Percentiles rank a stretch among this genome's conserved stretches.
Conservation (phyloP, 1,140 invertebrate species). For the Calephelis virginiensis region DNA sequence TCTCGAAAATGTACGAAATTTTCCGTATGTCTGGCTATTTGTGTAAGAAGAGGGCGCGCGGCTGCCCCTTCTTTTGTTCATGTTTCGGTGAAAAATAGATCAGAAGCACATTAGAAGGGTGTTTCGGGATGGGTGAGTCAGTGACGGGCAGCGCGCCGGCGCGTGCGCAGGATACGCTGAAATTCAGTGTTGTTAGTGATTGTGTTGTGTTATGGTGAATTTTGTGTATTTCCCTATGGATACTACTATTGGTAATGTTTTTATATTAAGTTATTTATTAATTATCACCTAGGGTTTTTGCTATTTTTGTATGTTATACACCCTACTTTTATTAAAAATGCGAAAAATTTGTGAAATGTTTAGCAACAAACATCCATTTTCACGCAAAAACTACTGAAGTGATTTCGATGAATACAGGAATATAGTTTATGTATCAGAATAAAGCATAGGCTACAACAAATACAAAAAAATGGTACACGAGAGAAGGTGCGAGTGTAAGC, state of each 20-base stretch:
- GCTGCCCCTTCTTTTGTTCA: slow-evolving; percentile 72
- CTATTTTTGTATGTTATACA: too few species aligned
- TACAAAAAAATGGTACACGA: too few species aligned
- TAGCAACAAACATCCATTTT: too few species aligned
- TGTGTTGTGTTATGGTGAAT: slow-evolving; percentile 31
- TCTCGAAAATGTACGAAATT: too few species aligned
- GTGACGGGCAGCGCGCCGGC: slow-evolving; percentile 57
- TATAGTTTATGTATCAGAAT: too few species aligned
- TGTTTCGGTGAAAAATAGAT: slow-evolving; percentile 74
- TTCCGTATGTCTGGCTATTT: slow-evolving; percentile 2
- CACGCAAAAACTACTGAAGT: too few species aligned
- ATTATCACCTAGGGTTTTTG: too few species aligned
- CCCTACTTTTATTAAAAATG: too few species aligned
- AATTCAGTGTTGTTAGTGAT: slow-evolving; percentile 28
- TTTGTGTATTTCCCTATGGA: slow-evolving; percentile 20
- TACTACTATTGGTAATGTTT: slow-evolving; percentile 7
- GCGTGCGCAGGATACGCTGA: slow-evolving; percentile 51
- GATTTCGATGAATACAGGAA: too few species aligned
- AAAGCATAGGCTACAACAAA: too few species aligned
- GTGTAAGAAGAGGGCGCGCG: slow-evolving; percentile 53
- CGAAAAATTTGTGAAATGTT: too few species aligned
- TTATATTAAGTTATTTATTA: neutral
- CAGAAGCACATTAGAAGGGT: slow-evolving; percentile 62
- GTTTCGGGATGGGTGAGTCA: slow-evolving; percentile 70
- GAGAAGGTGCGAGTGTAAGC: too few species aligned